A percentile compares a stretch with the other conserved stretches of the same genome.
phyloP scores from a whole-genome alignment of 2,797 vertebrate species.

The Acipenser oxyrinchus region DNA sequence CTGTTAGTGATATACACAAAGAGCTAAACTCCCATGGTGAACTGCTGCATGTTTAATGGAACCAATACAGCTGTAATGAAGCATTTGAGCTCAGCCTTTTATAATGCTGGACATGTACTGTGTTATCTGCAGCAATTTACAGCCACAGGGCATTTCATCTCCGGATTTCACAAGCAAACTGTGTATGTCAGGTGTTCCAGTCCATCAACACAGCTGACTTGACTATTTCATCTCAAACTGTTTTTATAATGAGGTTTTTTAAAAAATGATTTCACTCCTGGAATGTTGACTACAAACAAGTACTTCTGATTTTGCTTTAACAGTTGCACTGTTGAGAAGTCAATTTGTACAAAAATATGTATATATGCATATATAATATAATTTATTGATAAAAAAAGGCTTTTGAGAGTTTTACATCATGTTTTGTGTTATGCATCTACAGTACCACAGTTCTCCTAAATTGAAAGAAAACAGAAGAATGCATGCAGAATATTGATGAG shows the following conservation, averaged over 20 bases:
- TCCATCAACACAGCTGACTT: constrained; percentile 5
- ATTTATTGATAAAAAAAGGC: constrained; percentile 37
- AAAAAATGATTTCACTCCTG: constrained; percentile 25
- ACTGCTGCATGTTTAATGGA: not conserved
- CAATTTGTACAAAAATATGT: constrained; percentile 16
- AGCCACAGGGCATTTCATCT: not conserved
- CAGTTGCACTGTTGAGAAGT: constrained; percentile 23
- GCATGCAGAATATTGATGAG: constrained; percentile 44
- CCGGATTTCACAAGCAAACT: constrained; percentile 9
- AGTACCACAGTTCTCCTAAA: constrained; percentile 42
- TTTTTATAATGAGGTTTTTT: constrained; percentile 15
- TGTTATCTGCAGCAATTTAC: not conserved
- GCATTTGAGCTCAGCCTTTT: not conserved
- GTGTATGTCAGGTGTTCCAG: not conserved
- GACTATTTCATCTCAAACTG: constrained; percentile 15
- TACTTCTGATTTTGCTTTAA: constrained; percentile 36
- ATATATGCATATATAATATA: constrained; percentile 36
- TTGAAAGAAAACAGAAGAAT: constrained; percentile 38
- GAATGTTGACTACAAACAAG: constrained; percentile 44
- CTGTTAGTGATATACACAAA: not conserved
- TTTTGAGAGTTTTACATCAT: constrained; percentile 44
- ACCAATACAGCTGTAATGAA: not conserved
- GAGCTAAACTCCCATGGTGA: not conserved
- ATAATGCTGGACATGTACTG: not conserved
- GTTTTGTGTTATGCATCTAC: constrained; percentile 25